A percentile compares a stretch with the other conserved stretches of the same genome.
Evolutionary conservation across 2,113 vertebrate genomes (phyloP).

Genomic region (Megalops atlanticus): DNA sequence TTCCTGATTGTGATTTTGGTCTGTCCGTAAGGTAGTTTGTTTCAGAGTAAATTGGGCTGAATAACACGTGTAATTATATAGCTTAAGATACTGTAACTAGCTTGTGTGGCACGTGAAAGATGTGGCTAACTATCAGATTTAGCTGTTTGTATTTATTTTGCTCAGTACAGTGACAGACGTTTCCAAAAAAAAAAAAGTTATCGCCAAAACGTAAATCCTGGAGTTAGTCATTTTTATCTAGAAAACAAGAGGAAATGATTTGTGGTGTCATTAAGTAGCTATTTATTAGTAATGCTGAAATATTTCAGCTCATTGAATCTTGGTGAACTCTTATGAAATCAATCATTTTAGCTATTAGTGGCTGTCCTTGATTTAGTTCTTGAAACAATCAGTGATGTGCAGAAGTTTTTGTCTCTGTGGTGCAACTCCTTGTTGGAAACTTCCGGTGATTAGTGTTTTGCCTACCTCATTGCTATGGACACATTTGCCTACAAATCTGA

Average conservation of each 20-base stretch:
- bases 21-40: background rate
- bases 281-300: too few species aligned
- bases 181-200: constrained; percentile 2
- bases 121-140: background rate
- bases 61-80: background rate
- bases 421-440: background rate
- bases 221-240: background rate
- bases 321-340: background rate
- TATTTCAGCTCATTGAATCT: background rate
- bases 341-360: background rate
- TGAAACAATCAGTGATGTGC: background rate
- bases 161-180: background rate
- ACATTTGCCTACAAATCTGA: background rate
- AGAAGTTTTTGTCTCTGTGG: background rate
- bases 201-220: background rate
- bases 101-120: background rate
- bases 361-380: background rate
- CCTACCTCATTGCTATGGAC: background rate
- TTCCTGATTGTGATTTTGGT: background rate
- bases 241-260: background rate
- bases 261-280: background rate
- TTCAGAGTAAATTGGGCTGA: background rate
- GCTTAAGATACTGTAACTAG: background rate
- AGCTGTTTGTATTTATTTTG: background rate
- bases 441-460: background rate